Base-by-base conservation (phyloP, 1,140 invertebrate genomes). In the Augochlora pura region DNA sequence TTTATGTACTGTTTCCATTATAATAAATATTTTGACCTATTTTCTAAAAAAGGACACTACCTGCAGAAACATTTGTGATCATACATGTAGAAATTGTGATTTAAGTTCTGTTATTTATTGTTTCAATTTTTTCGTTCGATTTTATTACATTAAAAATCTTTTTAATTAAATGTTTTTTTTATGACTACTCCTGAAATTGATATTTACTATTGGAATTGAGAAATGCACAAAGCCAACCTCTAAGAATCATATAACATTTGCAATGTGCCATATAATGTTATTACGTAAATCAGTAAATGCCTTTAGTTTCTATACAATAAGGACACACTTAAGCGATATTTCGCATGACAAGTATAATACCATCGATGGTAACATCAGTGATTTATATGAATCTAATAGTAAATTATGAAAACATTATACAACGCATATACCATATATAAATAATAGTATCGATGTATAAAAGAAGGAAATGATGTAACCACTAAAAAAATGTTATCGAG, bases 1-100 rank as follows among this genome's bases (percentile, higher is more conserved):
- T 68, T 86, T 75, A 80, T 65, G 75, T 72, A 74, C 79, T 79
- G 67, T 85, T 85, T 77, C 42, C 46, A 32, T 68, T 32, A 14
- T 49, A 23, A 68, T 57, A 60, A 18, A 16, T 69, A 38, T 69
- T 69, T n/a, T 38, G 10, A 60, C 25, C 16, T 71, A 46, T 46
- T 71, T n/a, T 32, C 18, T n/a, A 70, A n/a, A 10, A 38, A 70
- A 69, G 14, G 46, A 16, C 49, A 21, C 39, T 64, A 18, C 27
- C 39, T 46, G 42, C 12, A 46, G 14, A 77, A 8, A 54, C 42
- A 18, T 39, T 54, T 77, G 74, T 70, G 74, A 77, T 77, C 14
- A 38, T 38, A 18, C 60, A 70, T 18, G 16, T 54, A 21, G 1
- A 21, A 52, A 63, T 1, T 64, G 71, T 63, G 54, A 63, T 64